Base-by-base conservation (phyloP, 2,888 invertebrate species). In the Frankliniella fusca region DNA sequence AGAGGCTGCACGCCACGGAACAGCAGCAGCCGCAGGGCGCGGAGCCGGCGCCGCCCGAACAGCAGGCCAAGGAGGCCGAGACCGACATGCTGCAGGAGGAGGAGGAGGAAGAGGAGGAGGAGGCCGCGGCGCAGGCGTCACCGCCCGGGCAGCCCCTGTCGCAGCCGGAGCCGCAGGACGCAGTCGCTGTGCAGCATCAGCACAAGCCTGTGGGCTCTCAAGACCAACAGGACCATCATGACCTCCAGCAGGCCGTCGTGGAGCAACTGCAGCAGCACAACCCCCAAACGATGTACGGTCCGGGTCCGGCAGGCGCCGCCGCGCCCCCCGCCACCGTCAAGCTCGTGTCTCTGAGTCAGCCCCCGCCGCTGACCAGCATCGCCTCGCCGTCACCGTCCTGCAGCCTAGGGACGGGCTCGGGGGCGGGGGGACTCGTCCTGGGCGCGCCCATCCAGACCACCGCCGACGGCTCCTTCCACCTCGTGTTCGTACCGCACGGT, bases 391-490 rank as follows among this genome's bases (percentile, higher is more conserved):
- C 54, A 15, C 20, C 70, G 23, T 23, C 65, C 50, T 9, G 9
- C 50, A 50, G 50, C 50, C 50, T 11, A 15, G 50, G 50, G 50
- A 50, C 54, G 12, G 54, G 54, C 1, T 3, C 54, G 15, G 18
- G 15, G 5, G 18, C n/a, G n/a, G 23, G 23, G 23, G 23, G 70
- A 3, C 54, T 54, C 54, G 23, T 70, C 70, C 70, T 70, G 70
- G 70, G 70, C 70, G 70, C 70, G n/a, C 70, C 70, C 70, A 70
- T 70, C n/a, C 70, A 70, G 70, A 70, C 23, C 70, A 70, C 70
- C 7, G 70, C 70, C 8, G 70, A 70, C 70, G 70, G 70, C n/a
- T 70, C 70, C 8, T n/a, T 70, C 70, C 70, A 70, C 70, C n/a
- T 70, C 8, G 70, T 70, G 70, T 70, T 70, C 70, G 70, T 70